These are phyloP conservation scores for Coptotermes formosanus DNA, from an alignment of 1,140 invertebrate species.

Conservation along the genomic window DNA sequence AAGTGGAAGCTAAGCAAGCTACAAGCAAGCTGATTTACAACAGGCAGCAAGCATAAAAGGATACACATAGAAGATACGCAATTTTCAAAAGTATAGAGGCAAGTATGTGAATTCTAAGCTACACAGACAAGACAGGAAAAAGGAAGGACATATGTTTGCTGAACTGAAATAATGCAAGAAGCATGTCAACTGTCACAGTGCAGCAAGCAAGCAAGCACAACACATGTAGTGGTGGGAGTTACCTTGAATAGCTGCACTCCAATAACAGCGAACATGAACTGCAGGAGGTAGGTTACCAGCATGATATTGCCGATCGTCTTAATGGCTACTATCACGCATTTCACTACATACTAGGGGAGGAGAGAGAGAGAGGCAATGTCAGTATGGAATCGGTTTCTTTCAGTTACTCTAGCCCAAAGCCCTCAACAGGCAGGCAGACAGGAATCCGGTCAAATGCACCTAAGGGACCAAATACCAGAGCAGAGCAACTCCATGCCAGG, in stretches of 20 bases:
- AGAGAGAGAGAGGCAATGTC: conserved; percentile 36
- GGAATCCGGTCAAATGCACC: conserved; percentile 33
- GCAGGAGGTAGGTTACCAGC: conserved; percentile 96
- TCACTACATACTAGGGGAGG: conserved; percentile 85
- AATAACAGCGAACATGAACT: conserved; percentile 99
- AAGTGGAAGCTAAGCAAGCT: too few relatives aligned
- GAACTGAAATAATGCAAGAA: not conserved
- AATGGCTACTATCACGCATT: conserved; percentile 98
- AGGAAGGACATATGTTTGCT: not conserved
- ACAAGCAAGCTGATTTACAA: too few relatives aligned
- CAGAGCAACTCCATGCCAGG: conserved; percentile 23
- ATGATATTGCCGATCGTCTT: conserved; percentile 99
- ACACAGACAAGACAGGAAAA: not conserved
- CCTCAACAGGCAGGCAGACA: conserved; percentile 32
- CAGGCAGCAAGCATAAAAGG: too few relatives aligned
- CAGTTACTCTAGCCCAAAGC: conserved; percentile 32
- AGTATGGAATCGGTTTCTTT: conserved; percentile 29
- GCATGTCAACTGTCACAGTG: not conserved
- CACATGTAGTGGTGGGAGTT: conserved; percentile 42
- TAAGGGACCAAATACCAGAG: conserved; percentile 28
- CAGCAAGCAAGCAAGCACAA: not conserved
- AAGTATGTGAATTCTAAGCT: too few relatives aligned
- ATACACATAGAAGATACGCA: too few relatives aligned
- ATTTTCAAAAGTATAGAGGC: too few relatives aligned
- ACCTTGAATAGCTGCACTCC: conserved; percentile 99